A percentile compares a stretch with the other conserved stretches of the same genome.
Conservation (phyloP, 2,113 vertebrate species). For the Lepidiolamprologus cunningtoni region DNA sequence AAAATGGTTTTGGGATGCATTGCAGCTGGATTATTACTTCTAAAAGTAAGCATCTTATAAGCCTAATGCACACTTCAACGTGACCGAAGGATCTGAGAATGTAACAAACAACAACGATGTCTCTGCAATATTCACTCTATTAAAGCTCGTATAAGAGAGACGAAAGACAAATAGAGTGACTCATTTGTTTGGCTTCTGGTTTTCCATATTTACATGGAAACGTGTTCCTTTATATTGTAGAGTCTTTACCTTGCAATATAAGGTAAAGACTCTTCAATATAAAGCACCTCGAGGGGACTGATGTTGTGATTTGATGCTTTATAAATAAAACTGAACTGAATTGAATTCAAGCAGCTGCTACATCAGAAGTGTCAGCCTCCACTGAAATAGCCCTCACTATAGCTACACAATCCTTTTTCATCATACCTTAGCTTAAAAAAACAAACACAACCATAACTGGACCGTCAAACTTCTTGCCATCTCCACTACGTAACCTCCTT, state of each 20-base stretch:
- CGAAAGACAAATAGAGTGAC: not conserved
- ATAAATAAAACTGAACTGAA: not conserved
- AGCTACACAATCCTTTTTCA: not conserved
- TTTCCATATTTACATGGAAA: not conserved
- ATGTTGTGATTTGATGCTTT: not conserved
- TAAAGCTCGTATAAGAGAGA: not conserved
- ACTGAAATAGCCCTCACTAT: not conserved
- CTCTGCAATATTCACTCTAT: not conserved
- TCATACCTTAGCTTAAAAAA: not conserved
- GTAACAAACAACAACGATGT: not conserved
- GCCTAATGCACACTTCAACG: not conserved
- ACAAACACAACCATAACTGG: not conserved
- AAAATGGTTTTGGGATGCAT: not conserved
- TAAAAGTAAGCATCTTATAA: not conserved
- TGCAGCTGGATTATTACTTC: not conserved
- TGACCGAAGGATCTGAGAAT: not conserved
- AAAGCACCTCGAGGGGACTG: not conserved
- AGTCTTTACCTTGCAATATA: not conserved
- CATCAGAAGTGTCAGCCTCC: not conserved
- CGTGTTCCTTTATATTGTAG: not conserved
- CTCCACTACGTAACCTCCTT: accelerated
- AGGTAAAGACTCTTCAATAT: not conserved
- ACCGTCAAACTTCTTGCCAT: not conserved
- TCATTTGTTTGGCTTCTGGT: not conserved
- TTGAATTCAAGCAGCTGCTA: not conserved